Conservation (phyloP, 2,888 invertebrate genomes). For the Parasteatoda lunata region DNA sequence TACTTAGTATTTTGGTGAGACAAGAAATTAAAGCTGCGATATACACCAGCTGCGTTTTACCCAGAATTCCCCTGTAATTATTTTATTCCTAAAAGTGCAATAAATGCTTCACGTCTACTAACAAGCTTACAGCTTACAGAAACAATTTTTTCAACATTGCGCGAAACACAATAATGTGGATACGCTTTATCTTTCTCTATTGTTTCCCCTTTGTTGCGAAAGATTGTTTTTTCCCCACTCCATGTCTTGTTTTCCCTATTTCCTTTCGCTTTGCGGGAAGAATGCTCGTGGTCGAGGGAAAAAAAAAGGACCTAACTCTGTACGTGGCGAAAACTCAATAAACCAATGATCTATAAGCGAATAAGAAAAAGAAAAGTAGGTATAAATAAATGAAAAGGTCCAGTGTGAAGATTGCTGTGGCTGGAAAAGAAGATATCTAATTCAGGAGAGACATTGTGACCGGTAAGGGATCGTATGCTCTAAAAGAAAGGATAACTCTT, state of each 20-base stretch:
- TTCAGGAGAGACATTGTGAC: too few relatives aligned
- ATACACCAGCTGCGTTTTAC: neutral
- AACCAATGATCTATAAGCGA: constrained; percentile 21
- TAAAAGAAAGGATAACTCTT: too few relatives aligned
- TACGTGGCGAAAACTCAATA: constrained; percentile 22
- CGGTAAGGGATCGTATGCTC: too few relatives aligned
- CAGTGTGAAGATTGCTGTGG: neutral
- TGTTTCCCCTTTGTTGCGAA: neutral
- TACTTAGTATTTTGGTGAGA: too few relatives aligned
- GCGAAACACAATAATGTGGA: neutral
- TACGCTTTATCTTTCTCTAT: constrained; percentile 4
- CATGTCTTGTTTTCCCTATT: neutral
- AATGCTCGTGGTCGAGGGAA: neutral
- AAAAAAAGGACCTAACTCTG: neutral
- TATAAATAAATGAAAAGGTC: constrained; percentile 29
- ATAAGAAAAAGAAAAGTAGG: neutral
- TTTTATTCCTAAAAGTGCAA: neutral
- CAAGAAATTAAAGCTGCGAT: too few relatives aligned
- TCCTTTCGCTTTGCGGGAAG: neutral
- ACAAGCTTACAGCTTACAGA: neutral
- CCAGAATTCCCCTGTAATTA: neutral
- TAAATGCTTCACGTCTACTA: constrained; percentile 1
- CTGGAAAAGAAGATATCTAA: too few relatives aligned
- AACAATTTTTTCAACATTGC: neutral
- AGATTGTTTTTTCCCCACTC: neutral